phyloP scores from a whole-genome alignment of 1,140 invertebrate species.

The Pseudomyrmex concolor region DNA sequence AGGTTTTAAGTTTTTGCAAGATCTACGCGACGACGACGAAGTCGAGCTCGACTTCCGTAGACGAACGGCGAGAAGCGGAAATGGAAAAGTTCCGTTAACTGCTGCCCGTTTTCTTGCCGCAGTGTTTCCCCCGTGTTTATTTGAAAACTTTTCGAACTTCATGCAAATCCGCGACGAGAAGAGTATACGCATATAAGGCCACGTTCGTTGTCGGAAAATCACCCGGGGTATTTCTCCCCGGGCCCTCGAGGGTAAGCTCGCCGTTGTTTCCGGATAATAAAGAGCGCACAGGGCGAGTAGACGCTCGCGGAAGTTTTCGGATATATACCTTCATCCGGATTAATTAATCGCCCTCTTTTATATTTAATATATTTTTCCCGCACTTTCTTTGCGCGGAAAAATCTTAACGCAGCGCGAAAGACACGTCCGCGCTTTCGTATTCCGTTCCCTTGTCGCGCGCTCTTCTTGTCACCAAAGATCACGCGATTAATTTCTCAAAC shows the following conservation, averaged over 20 bases:
- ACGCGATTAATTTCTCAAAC: slow-evolving; percentile 50
- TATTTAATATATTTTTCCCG: not conserved
- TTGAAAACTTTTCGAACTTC: slow-evolving; percentile 69
- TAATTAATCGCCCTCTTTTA: slow-evolving; percentile 65
- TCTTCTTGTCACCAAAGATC: not conserved
- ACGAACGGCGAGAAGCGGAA: slow-evolving; percentile 43
- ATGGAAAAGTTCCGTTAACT: slow-evolving; percentile 72
- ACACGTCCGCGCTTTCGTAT: not conserved
- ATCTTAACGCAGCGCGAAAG: slow-evolving; percentile 25
- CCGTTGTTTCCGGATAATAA: slow-evolving; percentile 72
- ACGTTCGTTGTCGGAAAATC: slow-evolving; percentile 70
- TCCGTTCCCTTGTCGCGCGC: not conserved
- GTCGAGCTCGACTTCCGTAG: slow-evolving; percentile 36
- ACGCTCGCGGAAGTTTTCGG: slow-evolving; percentile 67
- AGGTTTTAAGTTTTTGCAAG: slow-evolving; percentile 39
- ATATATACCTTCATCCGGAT: slow-evolving; percentile 67
- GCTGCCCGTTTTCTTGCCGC: slow-evolving; percentile 20
- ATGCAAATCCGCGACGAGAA: slow-evolving; percentile 69
- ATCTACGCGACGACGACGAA: slow-evolving; percentile 24
- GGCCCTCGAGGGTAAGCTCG: slow-evolving; percentile 57
- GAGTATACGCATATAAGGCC: slow-evolving; percentile 22
- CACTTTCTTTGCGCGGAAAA: slow-evolving; percentile 51
- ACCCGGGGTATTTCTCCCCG: slow-evolving; percentile 60
- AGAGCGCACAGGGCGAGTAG: slow-evolving; percentile 46
- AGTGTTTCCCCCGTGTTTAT: slow-evolving; percentile 69